Conservation (phyloP, 2,888 invertebrate species). For the Bruchidius siliquastri region DNA sequence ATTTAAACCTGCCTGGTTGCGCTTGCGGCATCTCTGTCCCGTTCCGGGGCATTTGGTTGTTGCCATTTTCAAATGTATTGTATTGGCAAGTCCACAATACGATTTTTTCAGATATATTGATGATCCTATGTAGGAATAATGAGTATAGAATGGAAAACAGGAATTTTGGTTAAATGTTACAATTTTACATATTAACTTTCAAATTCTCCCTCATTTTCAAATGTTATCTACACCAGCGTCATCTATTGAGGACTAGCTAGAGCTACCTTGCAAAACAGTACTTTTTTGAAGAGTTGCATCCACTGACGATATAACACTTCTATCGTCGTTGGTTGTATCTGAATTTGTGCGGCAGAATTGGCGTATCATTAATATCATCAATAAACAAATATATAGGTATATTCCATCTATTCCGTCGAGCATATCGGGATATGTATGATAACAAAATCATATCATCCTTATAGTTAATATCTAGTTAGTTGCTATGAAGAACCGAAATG, state of each 20-base stretch:
- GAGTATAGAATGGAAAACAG: neutral
- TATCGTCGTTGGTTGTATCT: too few relatives aligned
- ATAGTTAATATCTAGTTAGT: too few relatives aligned
- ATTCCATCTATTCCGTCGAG: too few relatives aligned
- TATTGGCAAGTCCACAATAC: neutral
- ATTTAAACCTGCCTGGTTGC: slow-evolving; percentile 10
- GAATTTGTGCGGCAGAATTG: too few relatives aligned
- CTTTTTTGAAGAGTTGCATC: too few relatives aligned
- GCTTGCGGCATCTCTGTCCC: slow-evolving; percentile 22
- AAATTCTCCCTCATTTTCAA: neutral
- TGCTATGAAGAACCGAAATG: too few relatives aligned
- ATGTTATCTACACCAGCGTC: neutral
- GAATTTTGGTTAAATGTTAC: neutral
- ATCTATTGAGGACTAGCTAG: neutral
- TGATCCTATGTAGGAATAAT: neutral
- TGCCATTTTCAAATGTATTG: neutral
- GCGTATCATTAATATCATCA: too few relatives aligned
- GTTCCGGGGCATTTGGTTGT: slow-evolving; percentile 19
- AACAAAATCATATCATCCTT: too few relatives aligned
- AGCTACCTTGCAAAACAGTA: too few relatives aligned
- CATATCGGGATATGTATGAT: too few relatives aligned
- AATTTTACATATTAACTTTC: neutral
- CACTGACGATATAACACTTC: too few relatives aligned
- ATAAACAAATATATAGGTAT: too few relatives aligned
- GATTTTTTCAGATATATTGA: neutral